Evolutionary conservation across 2,888 invertebrate species (phyloP), one percentile per base, ranked within the genome.

Genomic region (Galerucella calmariensis): DNA sequence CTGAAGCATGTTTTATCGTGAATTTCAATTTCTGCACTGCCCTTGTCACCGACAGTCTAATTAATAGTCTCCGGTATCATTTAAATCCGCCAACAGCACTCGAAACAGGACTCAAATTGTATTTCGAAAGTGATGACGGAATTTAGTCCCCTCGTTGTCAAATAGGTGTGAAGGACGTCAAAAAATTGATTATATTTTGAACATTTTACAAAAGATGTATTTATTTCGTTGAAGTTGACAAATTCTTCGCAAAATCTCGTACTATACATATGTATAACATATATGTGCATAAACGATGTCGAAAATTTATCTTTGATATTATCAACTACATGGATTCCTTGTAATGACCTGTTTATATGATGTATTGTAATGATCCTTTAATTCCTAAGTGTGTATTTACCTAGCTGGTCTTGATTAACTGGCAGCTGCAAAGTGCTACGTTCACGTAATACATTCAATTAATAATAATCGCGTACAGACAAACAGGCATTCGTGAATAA

Each of bases 21-120:
- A 75, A 77, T 77, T 75, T 79, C 77, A 78, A 78, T 79, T 80
- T 78, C 75, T 76, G 76, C 75, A 77, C 76, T 76, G 78, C 74
- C 78, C 79, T 80, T 81, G 81, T 78, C 76, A 77, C 77, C 79
- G 81, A 80, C 82, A 82, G 79, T 76, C 79, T 81, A 82, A 82
- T 82, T 82, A 81, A 81, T 82, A 79, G 80, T 77, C 78, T 73
- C 78, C 78, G 72, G 79, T 80, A 75, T 78, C 79, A 79, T 81
- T 82, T 80, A 80, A 81, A 79, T 72, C 66, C 72, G 58, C 66
- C 66, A 67, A 66, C 72, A 66, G 66, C 72, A 67, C 72, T 72
- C 72, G 66, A 72, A 72, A 66, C 66, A 67, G 72, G 48, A 67
- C 66, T 71, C 46, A 71, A 71, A 71, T 65, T 71, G 66, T 71